Conservation (phyloP, 2,797 vertebrate genomes). For the Caiman crocodilus region DNA sequence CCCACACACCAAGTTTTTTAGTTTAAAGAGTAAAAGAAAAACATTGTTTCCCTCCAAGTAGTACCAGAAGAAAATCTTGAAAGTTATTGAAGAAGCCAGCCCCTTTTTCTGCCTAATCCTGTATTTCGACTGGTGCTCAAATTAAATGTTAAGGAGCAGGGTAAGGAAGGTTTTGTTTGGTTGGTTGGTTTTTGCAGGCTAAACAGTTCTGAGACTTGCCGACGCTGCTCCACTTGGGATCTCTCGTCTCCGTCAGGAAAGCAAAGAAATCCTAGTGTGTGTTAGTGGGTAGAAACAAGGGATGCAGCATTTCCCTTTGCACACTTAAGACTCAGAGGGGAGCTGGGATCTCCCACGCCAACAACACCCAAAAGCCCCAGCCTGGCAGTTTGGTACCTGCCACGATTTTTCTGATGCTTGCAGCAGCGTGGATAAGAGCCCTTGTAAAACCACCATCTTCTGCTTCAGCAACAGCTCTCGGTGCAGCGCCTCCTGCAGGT, state of each 20-base stretch:
- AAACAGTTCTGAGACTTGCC: fast-evolving
- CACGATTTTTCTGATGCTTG: conserved; percentile 82
- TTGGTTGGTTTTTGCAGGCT: background rate
- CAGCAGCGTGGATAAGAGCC: conserved; percentile 79
- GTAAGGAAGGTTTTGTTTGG: background rate
- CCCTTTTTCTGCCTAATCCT: background rate
- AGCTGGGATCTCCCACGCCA: background rate
- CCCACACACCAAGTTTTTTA: background rate
- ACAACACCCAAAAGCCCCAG: background rate
- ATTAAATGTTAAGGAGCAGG: background rate
- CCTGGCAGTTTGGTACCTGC: conserved; percentile 76
- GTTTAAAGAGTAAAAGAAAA: background rate
- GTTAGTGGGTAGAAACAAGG: fast-evolving
- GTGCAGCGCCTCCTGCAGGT: conserved; percentile 82
- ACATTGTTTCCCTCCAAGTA: background rate
- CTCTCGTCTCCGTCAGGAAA: background rate
- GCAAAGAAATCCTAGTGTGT: background rate
- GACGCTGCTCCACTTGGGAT: fast-evolving
- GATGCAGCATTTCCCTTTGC: background rate
- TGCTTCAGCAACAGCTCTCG: conserved; percentile 83
- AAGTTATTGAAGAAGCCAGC: background rate
- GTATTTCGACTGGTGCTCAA: background rate
- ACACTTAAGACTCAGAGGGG: background rate
- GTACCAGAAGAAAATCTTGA: background rate
- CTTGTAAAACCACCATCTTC: conserved; percentile 84